Evolutionary conservation across 2,888 invertebrate genomes (phyloP).

Genomic region (Dasysyrphus albostriatus): DNA sequence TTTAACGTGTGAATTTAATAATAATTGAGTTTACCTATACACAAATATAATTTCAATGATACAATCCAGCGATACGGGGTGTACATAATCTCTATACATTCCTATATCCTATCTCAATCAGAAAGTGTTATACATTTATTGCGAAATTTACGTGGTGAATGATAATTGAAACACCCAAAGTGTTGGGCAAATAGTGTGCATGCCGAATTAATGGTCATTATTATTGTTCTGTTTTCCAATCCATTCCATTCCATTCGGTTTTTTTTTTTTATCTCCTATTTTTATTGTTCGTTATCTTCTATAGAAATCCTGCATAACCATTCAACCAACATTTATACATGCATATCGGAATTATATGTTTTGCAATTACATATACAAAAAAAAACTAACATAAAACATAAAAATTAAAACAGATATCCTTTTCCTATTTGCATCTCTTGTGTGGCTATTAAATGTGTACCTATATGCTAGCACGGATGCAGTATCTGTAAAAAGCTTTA

Average conservation of each 20-base stretch:
- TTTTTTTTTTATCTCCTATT: background rate
- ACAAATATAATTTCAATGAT: no score
- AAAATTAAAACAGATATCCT: constrained; percentile 25
- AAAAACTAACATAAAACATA: background rate
- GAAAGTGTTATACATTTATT: constrained; percentile 49
- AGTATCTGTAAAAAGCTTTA: constrained; percentile 16
- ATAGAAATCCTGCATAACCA: constrained; percentile 36
- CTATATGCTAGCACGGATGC: background rate
- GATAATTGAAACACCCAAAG: constrained; percentile 72
- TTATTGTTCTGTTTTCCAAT: constrained; percentile 27
- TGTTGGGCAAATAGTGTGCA: constrained; percentile 64
- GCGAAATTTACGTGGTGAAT: constrained; percentile 61
- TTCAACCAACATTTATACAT: constrained; percentile 43
- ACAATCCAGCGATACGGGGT: background rate
- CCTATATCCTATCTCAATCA: constrained; percentile 14
- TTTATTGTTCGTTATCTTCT: constrained; percentile 42
- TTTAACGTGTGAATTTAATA: no score
- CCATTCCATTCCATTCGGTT: background rate
- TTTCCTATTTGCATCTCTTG: constrained; percentile 35
- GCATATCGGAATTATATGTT: constrained; percentile 53
- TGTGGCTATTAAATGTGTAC: constrained; percentile 9
- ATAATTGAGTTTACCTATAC: no score
- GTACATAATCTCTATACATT: background rate
- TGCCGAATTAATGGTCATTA: constrained; percentile 52
- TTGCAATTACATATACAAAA: constrained; percentile 38